These are phyloP conservation scores for Sus scrofa DNA, from an alignment of 2,113 vertebrate genomes.

Conservation along the genomic window T2T-Sscrofa CM000819.6:80846501-80847000, in stretches of 20 bases:
- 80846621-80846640: not conserved
- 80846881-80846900: not conserved
- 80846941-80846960: not conserved
- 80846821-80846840: not conserved
- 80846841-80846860: not conserved
- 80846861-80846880: constrained; percentile 1
- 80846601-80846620: not conserved
- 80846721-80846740: not conserved
- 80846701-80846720: not conserved
- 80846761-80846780: not conserved
- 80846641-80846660: not conserved
- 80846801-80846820: not conserved
- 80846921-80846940: not conserved
- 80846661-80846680: not conserved
- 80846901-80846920: not conserved
- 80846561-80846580: not conserved
- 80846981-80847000: constrained; percentile 68
- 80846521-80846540: not conserved
- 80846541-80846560: constrained; percentile 2
- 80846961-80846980: constrained; percentile 68
- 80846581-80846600: not conserved
- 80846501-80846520: constrained; percentile 44
- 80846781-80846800: not conserved
- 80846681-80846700: too few species aligned
- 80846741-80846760: not conserved